phyloP scores from a whole-genome alignment of 2,113 vertebrate species.

The Petaurus breviceps region DNA sequence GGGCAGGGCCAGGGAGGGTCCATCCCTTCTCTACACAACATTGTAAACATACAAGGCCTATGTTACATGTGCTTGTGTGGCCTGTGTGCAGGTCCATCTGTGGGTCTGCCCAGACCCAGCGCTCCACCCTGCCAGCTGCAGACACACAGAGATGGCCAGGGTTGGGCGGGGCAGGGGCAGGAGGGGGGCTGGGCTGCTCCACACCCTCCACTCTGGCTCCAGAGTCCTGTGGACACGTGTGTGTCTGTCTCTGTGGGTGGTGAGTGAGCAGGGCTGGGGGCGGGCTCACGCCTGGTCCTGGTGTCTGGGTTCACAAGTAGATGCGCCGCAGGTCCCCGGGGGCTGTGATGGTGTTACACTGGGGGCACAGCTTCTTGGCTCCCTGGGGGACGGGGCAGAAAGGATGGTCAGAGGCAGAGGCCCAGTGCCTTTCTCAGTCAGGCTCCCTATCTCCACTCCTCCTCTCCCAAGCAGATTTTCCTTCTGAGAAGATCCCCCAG shows the following conservation, averaged over 20 bases:
- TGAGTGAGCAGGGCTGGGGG: slow-evolving; percentile 39
- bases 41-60: slow-evolving; percentile 99
- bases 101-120: slow-evolving; percentile 31
- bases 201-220: slow-evolving; percentile 69
- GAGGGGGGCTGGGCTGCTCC: slow-evolving; percentile 49
- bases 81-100: slow-evolving; percentile 79
- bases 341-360: slow-evolving; percentile 99
- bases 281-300: slow-evolving; percentile 67
- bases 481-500: no score
- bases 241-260: background rate
- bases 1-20: slow-evolving; percentile 75
- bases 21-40: slow-evolving; percentile 99
- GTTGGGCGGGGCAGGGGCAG: slow-evolving; percentile 44
- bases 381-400: slow-evolving; percentile 87
- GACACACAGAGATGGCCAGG: slow-evolving; percentile 60
- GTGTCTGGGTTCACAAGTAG: slow-evolving; percentile 93
- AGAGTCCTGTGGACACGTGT: slow-evolving; percentile 51
- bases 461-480: no score
- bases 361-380: slow-evolving; percentile 99
- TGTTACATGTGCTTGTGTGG: slow-evolving; percentile 99
- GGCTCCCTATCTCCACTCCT: no score
- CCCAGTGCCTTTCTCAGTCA: background rate
- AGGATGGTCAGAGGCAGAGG: rapidly evolving
- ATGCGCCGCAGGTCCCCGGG: slow-evolving; percentile 98
- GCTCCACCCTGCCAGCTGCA: slow-evolving; percentile 38